Evolutionary conservation across 2,888 invertebrate species (phyloP), one percentile per base, ranked within the genome.

Genomic region (Ypsolopha sequella): DNA sequence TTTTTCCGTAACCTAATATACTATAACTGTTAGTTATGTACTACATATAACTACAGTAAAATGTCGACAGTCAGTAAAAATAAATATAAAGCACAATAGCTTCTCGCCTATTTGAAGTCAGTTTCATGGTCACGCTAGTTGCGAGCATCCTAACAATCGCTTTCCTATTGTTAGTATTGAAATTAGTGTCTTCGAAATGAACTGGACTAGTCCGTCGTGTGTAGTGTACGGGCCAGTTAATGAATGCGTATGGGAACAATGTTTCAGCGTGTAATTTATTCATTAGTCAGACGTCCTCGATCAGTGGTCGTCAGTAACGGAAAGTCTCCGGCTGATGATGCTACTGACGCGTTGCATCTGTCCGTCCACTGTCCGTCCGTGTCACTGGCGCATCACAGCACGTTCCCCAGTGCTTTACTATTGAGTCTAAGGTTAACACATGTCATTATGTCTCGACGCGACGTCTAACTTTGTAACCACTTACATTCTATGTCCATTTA

Each of bases 221-320:
- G 62, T 65, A 64, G 55, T 65, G 64, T 68, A 73, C 71, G 69
- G 69, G 63, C 62, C 69, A 69, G 73, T 72, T 80, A 81, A 78
- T 80, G 80, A 75, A 78, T 76, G 75, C 70, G 68, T 69, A 76
- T 80, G 68, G 77, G 75, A 73, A 85, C 82, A 85, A 81, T 84
- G 80, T 84, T 82, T 80, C 80, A 81, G 81, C 82, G 80, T 85
- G 85, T 85, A 85, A 85, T 85, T 85, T 86, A 85, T 86, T 84
- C 85, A 85, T 85, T 80, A 81, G 74, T 77, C 81, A 79, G 74
- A 66, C 80, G 84, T 79, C 81, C 82, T 82, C 84, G 80, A 80
- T 82, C 80, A 80, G 69, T 59, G 62, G 52, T 61, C 65, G 52
- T 41, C 64, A 65, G 62, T 70, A 76, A 69, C 77, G 80, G 82